These are phyloP conservation scores for Dryobotodes eremita DNA, from an alignment of 2,888 invertebrate genomes.

Conservation along the genomic window DNA sequence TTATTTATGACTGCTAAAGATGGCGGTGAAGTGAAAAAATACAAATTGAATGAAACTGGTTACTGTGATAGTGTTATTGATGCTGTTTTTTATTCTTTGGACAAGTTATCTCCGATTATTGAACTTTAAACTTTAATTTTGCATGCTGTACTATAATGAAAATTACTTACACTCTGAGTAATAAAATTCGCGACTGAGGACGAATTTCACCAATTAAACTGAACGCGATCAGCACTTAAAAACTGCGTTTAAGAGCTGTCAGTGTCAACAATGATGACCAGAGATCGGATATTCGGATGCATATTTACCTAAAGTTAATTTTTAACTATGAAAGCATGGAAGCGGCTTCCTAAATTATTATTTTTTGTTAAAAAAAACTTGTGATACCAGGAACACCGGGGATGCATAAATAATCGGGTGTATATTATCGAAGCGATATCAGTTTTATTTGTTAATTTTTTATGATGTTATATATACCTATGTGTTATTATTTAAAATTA, in stretches of 20 bases:
- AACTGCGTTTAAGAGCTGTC: background rate
- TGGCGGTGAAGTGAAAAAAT: slow-evolving; percentile 25
- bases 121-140: too few relatives aligned
- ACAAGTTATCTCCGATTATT: background rate
- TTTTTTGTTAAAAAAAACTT: too few relatives aligned
- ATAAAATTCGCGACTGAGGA: background rate
- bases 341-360: too few relatives aligned
- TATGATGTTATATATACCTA: too few relatives aligned
- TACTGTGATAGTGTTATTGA: background rate
- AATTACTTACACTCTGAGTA: background rate
- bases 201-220: background rate
- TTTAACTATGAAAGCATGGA: too few relatives aligned
- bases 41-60: background rate
- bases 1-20: slow-evolving; percentile 67
- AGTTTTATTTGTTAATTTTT: too few relatives aligned
- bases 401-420: too few relatives aligned
- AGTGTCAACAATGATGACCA: background rate
- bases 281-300: too few relatives aligned
- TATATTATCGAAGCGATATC: too few relatives aligned
- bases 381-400: too few relatives aligned
- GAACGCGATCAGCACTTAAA: background rate
- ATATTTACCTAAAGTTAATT: too few relatives aligned
- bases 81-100: slow-evolving; percentile 3
- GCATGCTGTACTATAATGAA: background rate
- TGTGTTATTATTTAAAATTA: too few relatives aligned